phyloP scores from a whole-genome alignment of 1,140 invertebrate species.

The Gonatopus flavifemur region DNA sequence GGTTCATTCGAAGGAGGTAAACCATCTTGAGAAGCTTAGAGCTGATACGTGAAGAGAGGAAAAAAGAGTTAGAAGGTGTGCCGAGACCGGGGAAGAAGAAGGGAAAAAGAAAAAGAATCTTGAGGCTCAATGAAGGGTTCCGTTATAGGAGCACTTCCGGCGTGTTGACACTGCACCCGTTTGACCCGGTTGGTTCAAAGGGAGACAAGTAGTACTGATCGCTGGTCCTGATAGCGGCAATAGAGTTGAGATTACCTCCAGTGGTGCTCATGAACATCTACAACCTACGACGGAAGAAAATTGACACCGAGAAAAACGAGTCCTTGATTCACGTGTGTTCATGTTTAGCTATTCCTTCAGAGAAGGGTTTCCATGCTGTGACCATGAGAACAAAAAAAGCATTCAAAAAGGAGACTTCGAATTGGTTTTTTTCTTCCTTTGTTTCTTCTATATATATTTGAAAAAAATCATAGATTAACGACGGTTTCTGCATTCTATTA shows the following conservation, averaged over 20 bases:
- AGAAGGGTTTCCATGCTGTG: too few species aligned
- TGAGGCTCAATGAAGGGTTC: slow-evolving; percentile 27
- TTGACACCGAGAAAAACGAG: background rate
- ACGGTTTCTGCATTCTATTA: too few species aligned
- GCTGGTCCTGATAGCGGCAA: slow-evolving; percentile 38
- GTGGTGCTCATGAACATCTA: slow-evolving; percentile 30
- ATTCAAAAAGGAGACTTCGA: too few species aligned
- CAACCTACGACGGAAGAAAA: slow-evolving; percentile 5
- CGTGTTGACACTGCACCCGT: slow-evolving; percentile 43
- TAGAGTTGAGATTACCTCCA: slow-evolving; percentile 46
- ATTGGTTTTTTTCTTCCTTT: too few species aligned
- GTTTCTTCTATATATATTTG: too few species aligned
- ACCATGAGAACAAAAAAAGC: too few species aligned
- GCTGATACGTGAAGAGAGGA: background rate
- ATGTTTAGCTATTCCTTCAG: too few species aligned
- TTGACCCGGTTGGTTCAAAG: slow-evolving; percentile 47
- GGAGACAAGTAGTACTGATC: slow-evolving; percentile 40
- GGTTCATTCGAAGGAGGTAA: background rate
- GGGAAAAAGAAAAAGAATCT: slow-evolving; percentile 21
- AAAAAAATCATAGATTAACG: too few species aligned
- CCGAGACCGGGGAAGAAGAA: background rate
- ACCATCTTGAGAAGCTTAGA: background rate
- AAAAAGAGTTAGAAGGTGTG: background rate
- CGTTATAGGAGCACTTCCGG: slow-evolving; percentile 36
- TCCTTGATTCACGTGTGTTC: too few species aligned